Evolutionary conservation across 2,797 vertebrate genomes (phyloP).

Genomic region (Liasis olivaceus): DNA sequence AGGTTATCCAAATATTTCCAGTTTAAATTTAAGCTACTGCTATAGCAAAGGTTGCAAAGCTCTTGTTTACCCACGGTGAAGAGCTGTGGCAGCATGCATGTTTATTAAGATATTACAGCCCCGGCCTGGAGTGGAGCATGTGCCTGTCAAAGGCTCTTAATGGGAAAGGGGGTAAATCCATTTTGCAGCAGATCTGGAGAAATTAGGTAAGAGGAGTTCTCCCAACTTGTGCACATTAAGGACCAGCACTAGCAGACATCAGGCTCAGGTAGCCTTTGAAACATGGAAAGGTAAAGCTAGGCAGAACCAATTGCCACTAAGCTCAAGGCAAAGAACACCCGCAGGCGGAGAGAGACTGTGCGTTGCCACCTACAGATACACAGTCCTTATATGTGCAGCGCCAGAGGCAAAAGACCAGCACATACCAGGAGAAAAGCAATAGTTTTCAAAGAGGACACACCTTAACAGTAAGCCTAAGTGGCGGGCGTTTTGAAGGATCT

Average conservation of each 20-base stretch:
- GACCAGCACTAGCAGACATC: conserved; percentile 69
- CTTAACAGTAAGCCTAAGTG: not conserved
- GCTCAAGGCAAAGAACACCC: conserved; percentile 72
- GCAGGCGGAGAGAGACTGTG: conserved; percentile 30
- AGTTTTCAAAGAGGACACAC: not conserved
- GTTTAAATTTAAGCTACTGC: conserved; percentile 51
- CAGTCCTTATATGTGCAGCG: not conserved
- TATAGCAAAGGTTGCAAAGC: conserved; percentile 47
- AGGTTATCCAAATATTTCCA: conserved; percentile 42
- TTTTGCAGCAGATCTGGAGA: conserved; percentile 57
- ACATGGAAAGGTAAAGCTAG: conserved; percentile 21
- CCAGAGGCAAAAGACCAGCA: not conserved
- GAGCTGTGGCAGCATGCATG: conserved; percentile 18
- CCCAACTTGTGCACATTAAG: conserved; percentile 68
- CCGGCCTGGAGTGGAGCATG: conserved; percentile 15
- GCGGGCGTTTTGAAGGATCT: conserved; percentile 36
- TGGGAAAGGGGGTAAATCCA: conserved; percentile 47
- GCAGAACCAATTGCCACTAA: conserved; percentile 56
- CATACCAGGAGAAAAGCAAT: conserved; percentile 16
- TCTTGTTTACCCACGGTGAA: conserved; percentile 41
- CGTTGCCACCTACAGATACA: not conserved
- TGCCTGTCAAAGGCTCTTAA: conserved; percentile 43
- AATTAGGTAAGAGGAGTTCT: conserved; percentile 58
- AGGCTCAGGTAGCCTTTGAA: conserved; percentile 49
- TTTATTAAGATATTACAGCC: conserved; percentile 49